Evolutionary conservation across 2,113 vertebrate species (phyloP).

Genomic region (Vicugna pacos): DNA sequence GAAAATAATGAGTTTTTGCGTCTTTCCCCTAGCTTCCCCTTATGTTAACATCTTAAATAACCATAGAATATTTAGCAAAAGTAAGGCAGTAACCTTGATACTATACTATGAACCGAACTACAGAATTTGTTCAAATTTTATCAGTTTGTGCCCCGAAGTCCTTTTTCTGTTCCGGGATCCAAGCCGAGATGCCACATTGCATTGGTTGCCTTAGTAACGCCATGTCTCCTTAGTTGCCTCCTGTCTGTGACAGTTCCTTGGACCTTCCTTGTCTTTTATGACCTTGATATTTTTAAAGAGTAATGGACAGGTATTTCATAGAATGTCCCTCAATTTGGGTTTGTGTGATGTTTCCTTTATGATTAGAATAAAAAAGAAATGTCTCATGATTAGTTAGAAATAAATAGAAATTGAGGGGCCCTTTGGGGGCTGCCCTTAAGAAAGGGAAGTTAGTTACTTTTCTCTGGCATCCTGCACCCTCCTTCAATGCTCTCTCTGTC

Average conservation of each 20-base stretch:
- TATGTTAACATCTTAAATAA: constrained; percentile 26
- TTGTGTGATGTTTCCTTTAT: constrained; percentile 3
- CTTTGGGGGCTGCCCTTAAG: neutral
- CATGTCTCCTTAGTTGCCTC: neutral
- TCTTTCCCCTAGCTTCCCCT: neutral
- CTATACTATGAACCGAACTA: neutral
- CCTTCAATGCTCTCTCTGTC: neutral
- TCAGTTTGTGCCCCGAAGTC: neutral
- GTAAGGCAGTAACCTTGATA: neutral
- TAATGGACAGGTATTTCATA: constrained; percentile 17
- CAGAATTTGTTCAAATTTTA: constrained; percentile 29
- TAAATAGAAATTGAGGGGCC: neutral
- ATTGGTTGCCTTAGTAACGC: constrained; percentile 9
- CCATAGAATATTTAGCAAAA: neutral
- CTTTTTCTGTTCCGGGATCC: neutral
- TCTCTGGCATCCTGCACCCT: neutral
- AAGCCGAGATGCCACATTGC: neutral
- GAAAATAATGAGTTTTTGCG: neutral
- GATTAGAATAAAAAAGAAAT: constrained; percentile 25
- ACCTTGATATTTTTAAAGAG: constrained; percentile 23
- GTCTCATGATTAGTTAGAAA: constrained; percentile 15
- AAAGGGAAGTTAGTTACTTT: constrained; percentile 12
- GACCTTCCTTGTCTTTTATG: constrained; percentile 23
- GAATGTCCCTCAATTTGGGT: neutral
- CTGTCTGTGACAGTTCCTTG: constrained; percentile 11